These are phyloP conservation scores for Ischnura elegans DNA, from an alignment of 2,888 invertebrate species.

Conservation along the genomic window DNA sequence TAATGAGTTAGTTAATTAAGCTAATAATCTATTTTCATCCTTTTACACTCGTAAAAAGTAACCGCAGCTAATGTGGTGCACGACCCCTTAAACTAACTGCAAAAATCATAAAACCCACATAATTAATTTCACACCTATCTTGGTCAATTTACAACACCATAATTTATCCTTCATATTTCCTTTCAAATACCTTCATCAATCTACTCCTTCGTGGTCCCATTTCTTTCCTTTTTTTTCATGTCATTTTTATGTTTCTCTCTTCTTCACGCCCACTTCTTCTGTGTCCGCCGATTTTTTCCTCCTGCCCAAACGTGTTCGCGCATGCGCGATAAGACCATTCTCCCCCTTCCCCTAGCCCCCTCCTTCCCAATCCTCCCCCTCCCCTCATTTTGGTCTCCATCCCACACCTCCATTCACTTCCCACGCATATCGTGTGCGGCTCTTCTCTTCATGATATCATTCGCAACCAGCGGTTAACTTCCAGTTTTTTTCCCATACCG, in stretches of 20 bases:
- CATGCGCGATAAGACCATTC: conserved; percentile 7
- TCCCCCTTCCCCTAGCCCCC: background rate
- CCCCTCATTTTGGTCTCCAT: background rate
- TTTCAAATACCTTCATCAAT: background rate
- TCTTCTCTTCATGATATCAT: background rate
- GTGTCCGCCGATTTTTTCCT: background rate
- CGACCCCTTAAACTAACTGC: background rate
- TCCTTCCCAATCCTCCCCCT: background rate
- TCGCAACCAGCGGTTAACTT: background rate
- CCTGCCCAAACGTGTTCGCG: conserved; percentile 10
- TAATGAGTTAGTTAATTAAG: too few relatives aligned
- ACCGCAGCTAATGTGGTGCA: background rate
- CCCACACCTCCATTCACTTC: background rate
- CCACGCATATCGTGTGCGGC: conserved; percentile 14
- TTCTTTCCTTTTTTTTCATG: background rate
- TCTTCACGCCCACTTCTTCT: background rate
- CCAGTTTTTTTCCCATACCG: background rate
- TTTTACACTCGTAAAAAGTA: background rate
- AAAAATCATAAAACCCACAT: background rate
- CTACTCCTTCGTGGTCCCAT: background rate
- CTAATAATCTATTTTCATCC: background rate
- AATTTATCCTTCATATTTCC: background rate
- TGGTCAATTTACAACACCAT: background rate
- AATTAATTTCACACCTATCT: background rate
- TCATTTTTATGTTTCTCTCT: background rate